phyloP scores from a whole-genome alignment of 2,888 invertebrate species.

The Thereva unica region DNA sequence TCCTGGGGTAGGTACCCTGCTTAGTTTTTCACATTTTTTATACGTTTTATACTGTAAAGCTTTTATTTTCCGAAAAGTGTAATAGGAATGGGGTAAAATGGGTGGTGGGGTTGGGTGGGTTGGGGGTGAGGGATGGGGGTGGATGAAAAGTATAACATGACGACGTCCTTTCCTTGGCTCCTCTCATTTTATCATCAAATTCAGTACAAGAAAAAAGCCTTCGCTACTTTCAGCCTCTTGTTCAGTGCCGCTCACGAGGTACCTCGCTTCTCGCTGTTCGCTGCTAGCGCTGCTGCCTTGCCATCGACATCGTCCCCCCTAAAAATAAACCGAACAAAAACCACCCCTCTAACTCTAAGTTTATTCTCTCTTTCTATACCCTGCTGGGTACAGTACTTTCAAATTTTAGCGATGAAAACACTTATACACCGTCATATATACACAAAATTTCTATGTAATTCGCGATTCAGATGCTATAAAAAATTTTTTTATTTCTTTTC shows the following conservation, averaged over 20 bases:
- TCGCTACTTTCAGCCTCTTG: slow-evolving; percentile 18
- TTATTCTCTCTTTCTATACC: slow-evolving; percentile 34
- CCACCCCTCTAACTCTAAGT: slow-evolving; percentile 35
- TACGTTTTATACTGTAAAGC: slow-evolving; percentile 31
- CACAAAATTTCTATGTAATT: slow-evolving; percentile 33
- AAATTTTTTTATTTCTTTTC: slow-evolving; percentile 33
- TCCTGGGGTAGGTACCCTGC: slow-evolving; percentile 27
- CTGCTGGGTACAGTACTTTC: slow-evolving; percentile 27
- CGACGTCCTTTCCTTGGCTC: slow-evolving; percentile 1
- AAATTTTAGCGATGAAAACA: slow-evolving; percentile 35
- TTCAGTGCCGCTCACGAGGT: background rate
- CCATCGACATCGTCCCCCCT: slow-evolving; percentile 1
- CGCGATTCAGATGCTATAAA: slow-evolving; percentile 39
- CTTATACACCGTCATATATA: slow-evolving; percentile 28
- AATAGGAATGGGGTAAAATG: background rate
- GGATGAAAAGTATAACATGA: slow-evolving; percentile 20
- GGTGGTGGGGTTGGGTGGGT: background rate
- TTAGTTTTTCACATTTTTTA: slow-evolving; percentile 34
- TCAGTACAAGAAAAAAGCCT: slow-evolving; percentile 26
- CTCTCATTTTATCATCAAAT: slow-evolving; percentile 16
- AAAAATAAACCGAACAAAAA: slow-evolving; percentile 34
- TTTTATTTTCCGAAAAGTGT: slow-evolving; percentile 14
- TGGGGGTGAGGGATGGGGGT: background rate
- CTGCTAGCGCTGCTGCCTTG: no score
- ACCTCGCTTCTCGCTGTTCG: no score